These are phyloP conservation scores for Semnornis frantzii DNA, from an alignment of 2,113 vertebrate genomes.

Conservation along the genomic window DNA sequence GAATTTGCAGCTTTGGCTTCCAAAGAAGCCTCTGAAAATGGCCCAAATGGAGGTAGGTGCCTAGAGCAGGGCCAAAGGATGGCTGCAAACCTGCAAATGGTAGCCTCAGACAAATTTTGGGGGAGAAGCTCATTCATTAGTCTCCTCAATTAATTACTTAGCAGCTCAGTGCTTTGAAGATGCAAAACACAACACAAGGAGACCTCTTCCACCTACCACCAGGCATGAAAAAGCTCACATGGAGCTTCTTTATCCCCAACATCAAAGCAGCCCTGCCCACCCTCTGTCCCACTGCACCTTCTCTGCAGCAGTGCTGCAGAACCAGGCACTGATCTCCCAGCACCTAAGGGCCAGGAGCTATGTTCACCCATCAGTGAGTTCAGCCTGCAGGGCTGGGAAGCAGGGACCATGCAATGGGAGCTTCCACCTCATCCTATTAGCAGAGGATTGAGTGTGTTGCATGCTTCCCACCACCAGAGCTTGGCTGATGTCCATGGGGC, in stretches of 20 bases:
- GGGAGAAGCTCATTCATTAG: neutral
- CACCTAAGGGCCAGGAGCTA: neutral
- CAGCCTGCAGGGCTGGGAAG: neutral
- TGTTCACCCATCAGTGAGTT: neutral
- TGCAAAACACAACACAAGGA: neutral
- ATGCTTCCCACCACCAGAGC: neutral
- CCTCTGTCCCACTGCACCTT: neutral
- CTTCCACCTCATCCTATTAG: rapidly evolving
- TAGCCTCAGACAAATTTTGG: neutral
- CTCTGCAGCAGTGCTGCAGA: neutral
- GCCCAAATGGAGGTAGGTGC: neutral
- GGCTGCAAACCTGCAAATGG: neutral
- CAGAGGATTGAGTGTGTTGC: neutral
- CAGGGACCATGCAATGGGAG: rapidly evolving
- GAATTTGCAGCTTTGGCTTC: neutral
- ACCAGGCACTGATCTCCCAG: neutral
- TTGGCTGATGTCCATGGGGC: rapidly evolving
- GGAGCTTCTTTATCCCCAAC: neutral
- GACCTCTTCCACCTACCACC: too few relatives aligned
- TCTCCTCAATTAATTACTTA: slow-evolving; percentile 13
- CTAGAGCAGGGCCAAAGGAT: neutral
- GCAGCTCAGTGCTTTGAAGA: neutral
- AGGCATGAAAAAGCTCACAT: neutral
- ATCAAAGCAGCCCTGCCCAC: neutral
- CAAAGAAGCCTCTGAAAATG: neutral